phyloP scores from a whole-genome alignment of 2,113 vertebrate genomes.

The Meriones unguiculatus region DNA sequence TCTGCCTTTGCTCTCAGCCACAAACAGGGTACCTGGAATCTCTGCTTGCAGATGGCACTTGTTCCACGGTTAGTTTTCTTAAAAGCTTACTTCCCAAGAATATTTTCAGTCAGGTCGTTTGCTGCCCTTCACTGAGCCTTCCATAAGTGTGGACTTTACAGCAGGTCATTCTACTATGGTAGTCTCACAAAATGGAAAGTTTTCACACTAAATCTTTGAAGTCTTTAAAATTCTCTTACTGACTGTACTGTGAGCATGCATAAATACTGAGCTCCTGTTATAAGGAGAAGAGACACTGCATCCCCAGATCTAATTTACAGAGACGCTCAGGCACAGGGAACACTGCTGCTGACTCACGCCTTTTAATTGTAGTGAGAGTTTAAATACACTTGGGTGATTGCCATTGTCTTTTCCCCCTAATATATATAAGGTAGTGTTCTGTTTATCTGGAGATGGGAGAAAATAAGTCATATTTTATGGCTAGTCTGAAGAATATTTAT shows the following conservation, averaged over 20 bases:
- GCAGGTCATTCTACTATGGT: not conserved
- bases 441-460: constrained; percentile 2
- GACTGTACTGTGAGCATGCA: not conserved
- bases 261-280: not conserved
- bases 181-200: not conserved
- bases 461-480: constrained; percentile 43
- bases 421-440: not conserved
- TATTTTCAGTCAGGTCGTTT: not conserved
- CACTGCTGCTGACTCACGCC: not conserved
- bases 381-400: not conserved
- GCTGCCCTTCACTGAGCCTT: not conserved
- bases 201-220: not conserved
- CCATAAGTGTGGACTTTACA: not conserved
- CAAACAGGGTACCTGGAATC: not conserved
- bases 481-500: constrained; percentile 7
- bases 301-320: not conserved
- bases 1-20: not conserved
- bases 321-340: not conserved
- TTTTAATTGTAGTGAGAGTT: not conserved
- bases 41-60: not conserved
- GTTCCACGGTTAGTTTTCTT: not conserved
- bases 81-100: not conserved
- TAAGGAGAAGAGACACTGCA: not conserved
- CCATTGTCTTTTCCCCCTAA: not conserved
- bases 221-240: not conserved